Conservation (phyloP, 2,888 invertebrate genomes). For the Diabrotica balteata region DNA sequence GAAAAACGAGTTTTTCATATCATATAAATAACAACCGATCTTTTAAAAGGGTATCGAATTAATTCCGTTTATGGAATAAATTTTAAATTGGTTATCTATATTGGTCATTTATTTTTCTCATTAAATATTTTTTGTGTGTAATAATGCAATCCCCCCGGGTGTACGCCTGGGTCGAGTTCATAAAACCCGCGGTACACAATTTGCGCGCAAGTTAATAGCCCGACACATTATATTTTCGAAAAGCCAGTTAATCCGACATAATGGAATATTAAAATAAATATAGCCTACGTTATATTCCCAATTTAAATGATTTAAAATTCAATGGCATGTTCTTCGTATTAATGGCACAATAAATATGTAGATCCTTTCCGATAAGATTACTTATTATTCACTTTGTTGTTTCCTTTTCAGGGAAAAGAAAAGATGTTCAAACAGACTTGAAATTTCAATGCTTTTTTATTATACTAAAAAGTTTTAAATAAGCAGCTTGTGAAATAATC, state of each 20-base stretch:
- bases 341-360: slow-evolving; percentile 59
- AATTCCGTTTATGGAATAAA: too few relatives aligned
- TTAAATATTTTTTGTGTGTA: too few relatives aligned
- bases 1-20: too few relatives aligned
- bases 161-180: not conserved
- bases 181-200: slow-evolving; percentile 15
- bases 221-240: slow-evolving; percentile 39
- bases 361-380: slow-evolving; percentile 52
- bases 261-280: slow-evolving; percentile 40
- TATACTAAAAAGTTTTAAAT: not conserved
- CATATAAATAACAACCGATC: too few relatives aligned
- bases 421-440: slow-evolving; percentile 3
- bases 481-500: slow-evolving; percentile 4
- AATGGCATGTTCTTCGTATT: slow-evolving; percentile 57
- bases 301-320: slow-evolving; percentile 59
- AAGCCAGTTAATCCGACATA: slow-evolving; percentile 34
- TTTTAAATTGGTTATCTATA: too few relatives aligned
- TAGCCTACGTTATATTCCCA: slow-evolving; percentile 40
- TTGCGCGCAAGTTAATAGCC: slow-evolving; percentile 27
- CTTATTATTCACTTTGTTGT: slow-evolving; percentile 18
- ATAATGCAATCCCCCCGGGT: too few relatives aligned
- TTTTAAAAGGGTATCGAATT: too few relatives aligned
- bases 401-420: slow-evolving; percentile 1
- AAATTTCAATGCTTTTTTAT: not conserved
- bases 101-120: too few relatives aligned